Evolutionary conservation across 1,140 invertebrate species (phyloP).

Genomic region (Palaemon carinicauda): DNA sequence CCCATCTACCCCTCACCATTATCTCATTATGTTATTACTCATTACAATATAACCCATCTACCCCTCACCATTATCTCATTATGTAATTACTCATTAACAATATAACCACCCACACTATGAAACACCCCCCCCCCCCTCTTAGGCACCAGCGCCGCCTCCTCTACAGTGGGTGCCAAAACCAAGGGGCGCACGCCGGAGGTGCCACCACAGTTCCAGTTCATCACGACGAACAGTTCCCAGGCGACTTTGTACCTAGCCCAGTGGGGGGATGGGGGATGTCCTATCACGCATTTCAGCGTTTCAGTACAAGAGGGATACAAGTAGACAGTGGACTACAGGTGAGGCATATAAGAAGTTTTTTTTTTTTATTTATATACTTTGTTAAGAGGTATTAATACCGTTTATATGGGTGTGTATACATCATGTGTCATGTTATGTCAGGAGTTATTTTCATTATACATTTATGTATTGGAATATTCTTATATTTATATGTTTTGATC

Average conservation of each 20-base stretch:
- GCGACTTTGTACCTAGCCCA: conserved; percentile 88
- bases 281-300: conserved; percentile 95
- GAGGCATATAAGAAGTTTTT: background rate
- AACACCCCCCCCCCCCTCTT: too few relatives aligned
- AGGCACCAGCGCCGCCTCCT: conserved; percentile 84
- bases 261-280: conserved; percentile 94
- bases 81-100: too few relatives aligned
- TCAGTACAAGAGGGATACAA: conserved; percentile 71
- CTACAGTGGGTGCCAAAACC: conserved; percentile 83
- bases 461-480: too few relatives aligned
- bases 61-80: too few relatives aligned
- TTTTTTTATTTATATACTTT: background rate
- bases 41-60: too few relatives aligned
- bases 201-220: conserved; percentile 84
- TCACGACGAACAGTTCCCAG: conserved; percentile 89
- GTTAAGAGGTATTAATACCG: background rate
- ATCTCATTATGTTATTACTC: too few relatives aligned
- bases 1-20: too few relatives aligned
- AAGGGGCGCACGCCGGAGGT: conserved; percentile 88
- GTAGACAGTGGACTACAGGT: conserved; percentile 38
- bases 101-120: too few relatives aligned
- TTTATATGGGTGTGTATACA: background rate
- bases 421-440: background rate
- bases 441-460: background rate
- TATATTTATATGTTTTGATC: too few relatives aligned